phyloP scores from a whole-genome alignment of 2,113 vertebrate genomes.

The Paralichthys olivaceus region DNA sequence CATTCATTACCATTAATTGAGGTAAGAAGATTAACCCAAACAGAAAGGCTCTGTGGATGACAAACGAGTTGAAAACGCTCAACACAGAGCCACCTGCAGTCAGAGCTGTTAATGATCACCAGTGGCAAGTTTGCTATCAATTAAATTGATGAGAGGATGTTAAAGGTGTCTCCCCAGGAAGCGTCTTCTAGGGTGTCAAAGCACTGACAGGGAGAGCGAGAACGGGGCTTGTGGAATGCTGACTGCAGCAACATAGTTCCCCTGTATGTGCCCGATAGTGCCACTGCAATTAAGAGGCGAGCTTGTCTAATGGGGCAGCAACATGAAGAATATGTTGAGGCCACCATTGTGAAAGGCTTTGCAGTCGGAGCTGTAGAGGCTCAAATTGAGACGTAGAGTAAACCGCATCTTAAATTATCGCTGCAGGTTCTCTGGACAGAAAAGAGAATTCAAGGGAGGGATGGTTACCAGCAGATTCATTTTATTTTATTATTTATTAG shows the following conservation, averaged over 20 bases:
- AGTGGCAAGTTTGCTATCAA: constrained; percentile 66
- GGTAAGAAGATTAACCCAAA: constrained; percentile 50
- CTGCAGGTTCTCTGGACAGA: background rate
- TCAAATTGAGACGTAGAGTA: constrained; percentile 38
- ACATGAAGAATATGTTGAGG: constrained; percentile 53
- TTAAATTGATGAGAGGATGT: constrained; percentile 70
- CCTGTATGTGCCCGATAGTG: constrained; percentile 53
- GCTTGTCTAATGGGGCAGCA: constrained; percentile 59
- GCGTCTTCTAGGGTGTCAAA: constrained; percentile 22
- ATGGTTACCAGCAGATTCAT: no score
- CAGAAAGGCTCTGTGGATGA: constrained; percentile 48
- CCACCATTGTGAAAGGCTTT: constrained; percentile 34
- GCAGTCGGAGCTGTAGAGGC: constrained; percentile 28
- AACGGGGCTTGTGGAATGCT: constrained; percentile 66
- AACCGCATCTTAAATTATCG: constrained; percentile 50
- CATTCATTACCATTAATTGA: constrained; percentile 58
- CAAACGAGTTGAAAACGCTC: constrained; percentile 50
- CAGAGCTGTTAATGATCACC: constrained; percentile 73
- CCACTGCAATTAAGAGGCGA: constrained; percentile 66
- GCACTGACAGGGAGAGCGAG: constrained; percentile 51
- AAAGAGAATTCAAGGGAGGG: no score
- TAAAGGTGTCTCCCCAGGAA: constrained; percentile 62
- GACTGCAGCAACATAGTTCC: constrained; percentile 59
- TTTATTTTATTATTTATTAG: no score
- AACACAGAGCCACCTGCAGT: constrained; percentile 53